Conservation (phyloP, 2,113 vertebrate species). For the Cyprinodon variegatus region DNA sequence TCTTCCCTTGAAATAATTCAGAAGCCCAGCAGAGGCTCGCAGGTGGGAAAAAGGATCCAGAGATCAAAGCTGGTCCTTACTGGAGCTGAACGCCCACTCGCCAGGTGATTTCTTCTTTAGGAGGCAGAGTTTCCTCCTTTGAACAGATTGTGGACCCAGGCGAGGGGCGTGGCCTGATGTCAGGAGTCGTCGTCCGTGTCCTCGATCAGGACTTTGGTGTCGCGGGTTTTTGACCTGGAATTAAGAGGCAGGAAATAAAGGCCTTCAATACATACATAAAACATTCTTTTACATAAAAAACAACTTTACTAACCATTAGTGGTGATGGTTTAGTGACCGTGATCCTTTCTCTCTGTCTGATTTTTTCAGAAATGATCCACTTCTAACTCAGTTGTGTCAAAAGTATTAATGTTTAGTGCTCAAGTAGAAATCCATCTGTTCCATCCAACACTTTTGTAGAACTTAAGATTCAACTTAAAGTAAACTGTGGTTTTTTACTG, state of each 20-base stretch:
- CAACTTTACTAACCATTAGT: background rate
- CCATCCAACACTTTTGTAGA: too few relatives aligned
- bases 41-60: background rate
- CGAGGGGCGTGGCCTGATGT: slow-evolving; percentile 80
- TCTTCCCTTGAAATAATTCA: slow-evolving; percentile 14
- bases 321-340: background rate
- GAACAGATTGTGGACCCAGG: slow-evolving; percentile 76
- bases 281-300: too few relatives aligned
- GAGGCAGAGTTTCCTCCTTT: slow-evolving; percentile 73
- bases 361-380: too few relatives aligned
- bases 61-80: slow-evolving; percentile 28
- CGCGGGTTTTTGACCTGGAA: slow-evolving; percentile 89
- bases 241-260: background rate
- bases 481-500: too few relatives aligned
- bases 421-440: too few relatives aligned
- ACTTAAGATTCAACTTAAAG: too few relatives aligned
- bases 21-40: slow-evolving; percentile 31
- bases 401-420: too few relatives aligned
- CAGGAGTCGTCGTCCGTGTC: slow-evolving; percentile 98
- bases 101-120: slow-evolving; percentile 63
- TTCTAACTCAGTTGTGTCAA: too few relatives aligned
- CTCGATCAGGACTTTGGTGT: slow-evolving; percentile 97
- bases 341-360: background rate
- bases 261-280: too few relatives aligned
- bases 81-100: slow-evolving; percentile 59